Evolutionary conservation across 1,140 invertebrate species (phyloP).

Genomic region (Phymastichus coffea): DNA sequence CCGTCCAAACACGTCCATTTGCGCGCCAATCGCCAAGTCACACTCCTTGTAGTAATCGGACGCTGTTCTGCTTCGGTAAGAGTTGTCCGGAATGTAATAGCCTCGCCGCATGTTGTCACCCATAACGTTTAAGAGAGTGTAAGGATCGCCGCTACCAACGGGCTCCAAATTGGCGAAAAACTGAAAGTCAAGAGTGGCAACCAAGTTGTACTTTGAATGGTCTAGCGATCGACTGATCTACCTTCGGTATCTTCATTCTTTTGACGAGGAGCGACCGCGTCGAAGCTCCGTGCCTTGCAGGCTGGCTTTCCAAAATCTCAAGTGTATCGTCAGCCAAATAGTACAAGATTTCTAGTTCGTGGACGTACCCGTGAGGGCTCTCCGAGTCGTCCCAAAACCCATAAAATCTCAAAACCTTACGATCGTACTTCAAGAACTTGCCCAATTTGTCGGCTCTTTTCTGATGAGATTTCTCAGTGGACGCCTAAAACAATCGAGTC

Average conservation of each 20-base stretch:
- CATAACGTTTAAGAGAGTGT: constrained; percentile 73
- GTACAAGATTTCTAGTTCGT: constrained; percentile 76
- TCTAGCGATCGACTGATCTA: constrained; percentile 37
- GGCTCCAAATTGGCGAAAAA: constrained; percentile 55
- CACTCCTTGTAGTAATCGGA: constrained; percentile 67
- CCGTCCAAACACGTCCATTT: constrained; percentile 77
- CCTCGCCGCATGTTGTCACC: constrained; percentile 59
- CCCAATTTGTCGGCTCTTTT: constrained; percentile 34
- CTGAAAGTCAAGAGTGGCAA: constrained; percentile 32
- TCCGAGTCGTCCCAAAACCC: constrained; percentile 88
- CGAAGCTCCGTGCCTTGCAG: constrained; percentile 69
- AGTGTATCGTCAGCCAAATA: constrained; percentile 87
- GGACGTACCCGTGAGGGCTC: constrained; percentile 70
- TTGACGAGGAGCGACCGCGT: constrained; percentile 71
- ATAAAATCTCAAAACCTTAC: constrained; percentile 78
- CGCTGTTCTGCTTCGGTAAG: constrained; percentile 52
- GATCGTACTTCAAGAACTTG: constrained; percentile 76
- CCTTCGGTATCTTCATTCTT: constrained; percentile 77
- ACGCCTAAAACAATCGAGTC: neutral
- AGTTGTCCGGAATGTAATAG: constrained; percentile 64
- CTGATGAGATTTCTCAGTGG: neutral
- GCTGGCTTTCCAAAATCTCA: constrained; percentile 78
- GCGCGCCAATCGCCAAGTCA: constrained; percentile 78
- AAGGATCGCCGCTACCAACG: constrained; percentile 61
- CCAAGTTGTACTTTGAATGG: neutral